Base-by-base conservation (phyloP, 2,797 vertebrate genomes). In the Prunella strophiata region DNA sequence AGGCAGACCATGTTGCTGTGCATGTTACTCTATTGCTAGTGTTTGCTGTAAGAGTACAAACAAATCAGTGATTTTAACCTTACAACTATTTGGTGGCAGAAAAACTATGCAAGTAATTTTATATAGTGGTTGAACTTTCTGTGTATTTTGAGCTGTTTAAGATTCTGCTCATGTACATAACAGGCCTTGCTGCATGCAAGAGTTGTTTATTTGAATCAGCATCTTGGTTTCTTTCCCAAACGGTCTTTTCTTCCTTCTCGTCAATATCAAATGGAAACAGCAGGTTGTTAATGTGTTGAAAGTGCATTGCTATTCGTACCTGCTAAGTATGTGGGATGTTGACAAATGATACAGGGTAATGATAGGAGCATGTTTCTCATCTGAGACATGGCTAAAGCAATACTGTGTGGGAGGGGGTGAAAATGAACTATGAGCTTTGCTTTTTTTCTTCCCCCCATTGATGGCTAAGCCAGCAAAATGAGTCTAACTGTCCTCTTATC, bases 151-250 rank as follows among this genome's bases (percentile, higher is more conserved):
- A 88, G 16, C 43, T 68, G 4, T 71, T 96, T 83, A 61, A 77
- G 38, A 91, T 94, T 89, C 89, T 90, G 66, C 34, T 91, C 19
- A 0, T 71, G 70, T 19, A 5, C 18, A 1, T 50, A 36, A 26
- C 25, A 65, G 43, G 50, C 66, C 43, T 88, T 75, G 50, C 78
- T 89, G 75, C 34, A 32, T 88, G 5, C 40, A 62, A 7, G 54
- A 74, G 58, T 65, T 81, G 42, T 67, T 75, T 62, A 13, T 74
- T 92, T 92, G 85, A 62, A 75, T 95, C 38, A 71, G 43, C 9
- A 0, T 68, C 79, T 89, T 81, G 73, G 27, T 94, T 85, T 36
- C n/a, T 50, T 96, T 94, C 66, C 88, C 73, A 84, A 89, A 38
- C 34, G 50, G 34, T 40, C 27, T 81, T 72, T 88, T 61, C 48